A percentile compares a stretch with the other conserved stretches of the same genome.
These are phyloP conservation scores for Pyrochroa serraticornis DNA, from an alignment of 2,888 invertebrate genomes.

Conservation along the genomic window DNA sequence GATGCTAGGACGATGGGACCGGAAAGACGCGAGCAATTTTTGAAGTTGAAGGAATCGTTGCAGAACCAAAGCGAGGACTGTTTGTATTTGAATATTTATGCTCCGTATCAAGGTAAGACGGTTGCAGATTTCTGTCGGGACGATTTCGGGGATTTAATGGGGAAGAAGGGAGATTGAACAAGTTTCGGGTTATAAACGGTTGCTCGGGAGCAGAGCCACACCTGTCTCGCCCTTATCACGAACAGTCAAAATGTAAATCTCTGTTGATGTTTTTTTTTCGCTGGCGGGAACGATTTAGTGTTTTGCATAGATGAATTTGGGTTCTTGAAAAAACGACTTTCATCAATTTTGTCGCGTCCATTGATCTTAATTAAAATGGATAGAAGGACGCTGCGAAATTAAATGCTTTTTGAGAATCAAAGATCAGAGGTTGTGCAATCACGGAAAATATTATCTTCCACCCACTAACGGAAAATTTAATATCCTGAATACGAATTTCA, in stretches of 20 bases:
- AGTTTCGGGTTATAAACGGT: not conserved
- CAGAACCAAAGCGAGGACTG: slow-evolving; percentile 83
- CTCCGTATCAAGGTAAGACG: slow-evolving; percentile 80
- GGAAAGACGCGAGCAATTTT: slow-evolving; percentile 74
- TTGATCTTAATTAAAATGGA: too few relatives aligned
- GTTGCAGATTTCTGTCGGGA: not conserved
- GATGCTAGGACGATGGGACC: slow-evolving; percentile 68
- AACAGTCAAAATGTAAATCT: slow-evolving; percentile 3
- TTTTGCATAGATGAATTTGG: slow-evolving; percentile 6
- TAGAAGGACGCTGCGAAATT: too few relatives aligned
- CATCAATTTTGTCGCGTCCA: too few relatives aligned
- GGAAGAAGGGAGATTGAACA: not conserved
- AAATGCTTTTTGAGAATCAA: too few relatives aligned
- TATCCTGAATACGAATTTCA: too few relatives aligned
- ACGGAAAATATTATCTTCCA: too few relatives aligned
- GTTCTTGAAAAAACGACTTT: too few relatives aligned
- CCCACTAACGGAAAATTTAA: too few relatives aligned
- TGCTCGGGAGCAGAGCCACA: not conserved
- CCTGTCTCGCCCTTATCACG: slow-evolving; percentile 6
- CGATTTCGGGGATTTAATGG: not conserved
- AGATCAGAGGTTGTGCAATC: too few relatives aligned
- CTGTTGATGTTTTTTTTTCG: not conserved
- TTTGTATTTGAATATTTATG: slow-evolving; percentile 89
- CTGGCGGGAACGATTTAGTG: not conserved
- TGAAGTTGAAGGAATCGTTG: slow-evolving; percentile 73